Evolutionary conservation across 2,888 invertebrate genomes (phyloP).

Genomic region (Apamea anceps): DNA sequence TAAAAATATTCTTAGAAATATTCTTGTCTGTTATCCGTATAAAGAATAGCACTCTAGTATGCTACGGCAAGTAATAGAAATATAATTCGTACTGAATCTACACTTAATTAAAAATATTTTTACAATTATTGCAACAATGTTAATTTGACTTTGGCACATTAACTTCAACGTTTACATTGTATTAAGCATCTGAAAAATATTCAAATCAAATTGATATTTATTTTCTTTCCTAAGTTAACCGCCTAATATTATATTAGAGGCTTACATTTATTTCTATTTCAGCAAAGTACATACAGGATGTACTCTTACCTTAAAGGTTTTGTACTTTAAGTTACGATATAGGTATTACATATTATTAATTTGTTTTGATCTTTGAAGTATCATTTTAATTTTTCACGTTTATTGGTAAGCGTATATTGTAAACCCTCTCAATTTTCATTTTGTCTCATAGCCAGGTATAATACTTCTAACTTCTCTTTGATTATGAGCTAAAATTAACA

Average conservation of each 20-base stretch:
- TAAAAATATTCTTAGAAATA: constrained; percentile 45
- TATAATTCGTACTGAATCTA: constrained; percentile 63
- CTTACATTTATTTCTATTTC: constrained; percentile 33
- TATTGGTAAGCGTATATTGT: constrained; percentile 43
- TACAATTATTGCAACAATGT: constrained; percentile 81
- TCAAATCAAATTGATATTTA: constrained; percentile 43
- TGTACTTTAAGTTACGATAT: constrained; percentile 35
- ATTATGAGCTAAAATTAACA: constrained; percentile 77
- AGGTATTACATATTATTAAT: constrained; percentile 21
- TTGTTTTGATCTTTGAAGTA: constrained; percentile 34
- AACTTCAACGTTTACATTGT: constrained; percentile 70
- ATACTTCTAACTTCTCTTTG: constrained; percentile 74
- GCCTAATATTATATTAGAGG: constrained; percentile 31
- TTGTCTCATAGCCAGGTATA: constrained; percentile 77
- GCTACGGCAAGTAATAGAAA: constrained; percentile 65
- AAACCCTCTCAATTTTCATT: constrained; percentile 64
- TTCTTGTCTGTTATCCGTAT: constrained; percentile 36
- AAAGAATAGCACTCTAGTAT: constrained; percentile 49
- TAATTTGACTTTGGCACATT: constrained; percentile 84
- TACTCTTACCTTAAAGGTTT: constrained; percentile 41
- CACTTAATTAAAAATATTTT: constrained; percentile 65
- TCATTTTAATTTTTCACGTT: constrained; percentile 7
- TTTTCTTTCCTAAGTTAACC: constrained; percentile 38
- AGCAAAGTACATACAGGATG: constrained; percentile 29
- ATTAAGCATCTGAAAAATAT: constrained; percentile 49